These are phyloP conservation scores for Chaenodraco wilsoni DNA, from an alignment of 2,797 vertebrate genomes.

Conservation along the genomic window DNA sequence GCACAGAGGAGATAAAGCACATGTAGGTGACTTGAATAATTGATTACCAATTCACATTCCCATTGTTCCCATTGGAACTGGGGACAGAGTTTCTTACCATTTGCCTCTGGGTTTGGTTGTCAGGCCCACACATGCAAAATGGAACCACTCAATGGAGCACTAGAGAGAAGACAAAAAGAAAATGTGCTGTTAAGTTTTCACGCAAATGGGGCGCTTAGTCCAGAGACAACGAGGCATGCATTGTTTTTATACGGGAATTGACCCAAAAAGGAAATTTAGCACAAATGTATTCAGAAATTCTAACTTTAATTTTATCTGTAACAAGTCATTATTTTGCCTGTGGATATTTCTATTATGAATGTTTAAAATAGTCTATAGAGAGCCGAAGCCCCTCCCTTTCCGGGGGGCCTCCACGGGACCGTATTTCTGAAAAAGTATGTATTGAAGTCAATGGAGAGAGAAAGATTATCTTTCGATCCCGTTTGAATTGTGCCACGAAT, in stretches of 20 bases:
- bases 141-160: constrained; percentile 99
- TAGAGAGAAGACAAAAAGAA: constrained; percentile 61
- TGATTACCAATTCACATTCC: not conserved
- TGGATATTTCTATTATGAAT: not conserved
- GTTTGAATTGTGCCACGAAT: too few species aligned
- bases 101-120: constrained; percentile 98
- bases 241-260: too few species aligned
- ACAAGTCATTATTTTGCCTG: not conserved
- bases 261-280: not conserved
- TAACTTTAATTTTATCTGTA: not conserved
- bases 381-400: too few species aligned
- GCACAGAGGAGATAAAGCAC: constrained; percentile 23
- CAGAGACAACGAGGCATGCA: constrained; percentile 9
- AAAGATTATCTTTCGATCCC: too few species aligned
- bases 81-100: constrained; percentile 86
- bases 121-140: constrained; percentile 97
- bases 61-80: not conserved
- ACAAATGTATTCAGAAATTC: not conserved
- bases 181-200: constrained; percentile 1
- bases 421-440: too few species aligned
- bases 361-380: not conserved
- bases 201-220: constrained; percentile 13
- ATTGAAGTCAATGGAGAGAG: too few species aligned
- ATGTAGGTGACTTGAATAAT: not conserved
- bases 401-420: too few species aligned